Evolutionary conservation across 37 sponge, comb jelly and placozoan species (phyloP), one percentile per base, ranked within the genome.

Genomic region (Halisarca cf. caerulea): DNA sequence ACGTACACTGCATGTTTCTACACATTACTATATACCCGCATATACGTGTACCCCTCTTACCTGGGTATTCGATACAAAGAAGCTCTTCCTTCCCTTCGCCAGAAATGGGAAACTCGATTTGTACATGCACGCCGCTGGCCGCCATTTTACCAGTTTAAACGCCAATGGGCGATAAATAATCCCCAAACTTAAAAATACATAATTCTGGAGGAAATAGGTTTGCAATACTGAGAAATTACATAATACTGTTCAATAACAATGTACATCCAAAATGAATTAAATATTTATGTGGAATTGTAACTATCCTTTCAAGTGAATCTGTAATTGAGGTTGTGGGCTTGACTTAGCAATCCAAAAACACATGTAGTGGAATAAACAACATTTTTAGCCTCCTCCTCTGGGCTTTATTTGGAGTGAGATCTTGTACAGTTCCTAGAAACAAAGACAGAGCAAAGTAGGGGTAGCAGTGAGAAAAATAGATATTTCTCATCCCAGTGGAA

Each of bases 1-100:
- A n/a, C n/a, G n/a, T n/a, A n/a, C n/a, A n/a, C n/a, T n/a, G n/a
- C n/a, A n/a, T n/a, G n/a, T n/a, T n/a, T n/a, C n/a, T n/a, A n/a
- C n/a, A n/a, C n/a, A n/a, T n/a, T n/a, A n/a, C n/a, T n/a, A n/a
- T n/a, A n/a, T n/a, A n/a, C n/a, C n/a, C n/a, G n/a, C n/a, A n/a
- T n/a, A n/a, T n/a, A n/a, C n/a, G n/a, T n/a, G 59, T 54, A 18
- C 24, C 34, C 2, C 27, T 21, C 64, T 27, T 37, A 90, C 90
- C 90, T 77, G 90, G 90, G 37, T 82, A 90, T 78, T 90, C 86
- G 17, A 90, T 58, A 32, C 82, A 86, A 37, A 81, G 2, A 0
- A 85, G 58, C 5, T 90, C 81, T 21, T 40, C 58, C 68, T 64
- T 54, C 3, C 40, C 44, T 51, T 66, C 82, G 1, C 30, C 69